Evolutionary conservation across 1,140 invertebrate genomes (phyloP), one percentile per base, ranked within the genome.

Genomic region (Laodelphax striatellus): DNA sequence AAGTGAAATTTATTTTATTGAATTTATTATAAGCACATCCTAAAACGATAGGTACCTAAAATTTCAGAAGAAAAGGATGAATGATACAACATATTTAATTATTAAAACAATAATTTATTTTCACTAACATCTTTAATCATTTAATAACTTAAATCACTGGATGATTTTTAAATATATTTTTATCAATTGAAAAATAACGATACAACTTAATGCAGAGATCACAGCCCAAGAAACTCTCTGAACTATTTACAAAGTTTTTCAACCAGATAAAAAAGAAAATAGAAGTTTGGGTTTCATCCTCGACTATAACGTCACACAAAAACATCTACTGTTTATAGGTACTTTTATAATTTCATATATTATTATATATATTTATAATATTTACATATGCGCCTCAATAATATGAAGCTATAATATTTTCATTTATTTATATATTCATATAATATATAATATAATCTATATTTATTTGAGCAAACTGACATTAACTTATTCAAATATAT

Each of bases 121-220:
- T 67, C 62, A 64, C 62, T 63, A 67, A 67, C 65, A 67, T 67
- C 64, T 67, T 67, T 65, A 67, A 63, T 65, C 61, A 67, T 65
- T 65, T 63, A 67, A 67, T 67, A 67, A 67, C 65, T 67, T 67
- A 67, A 66, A 67, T 67, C 65, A 67, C 65, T 67, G 65, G 63
- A 66, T 65, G 65, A 65, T 67, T 66, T 67, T 65, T 61, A 64
- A 63, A 63, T 66, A 63, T 67, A 60, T 65, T 66, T 65, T 67
- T 63, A 63, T 67, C 62, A 65, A 65, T 65, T 65, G 64, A 67
- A 67, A 67, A 67, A 65, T 66, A 66, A 66, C 63, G 65, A 66
- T 64, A 66, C 61, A 67, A 67, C 65, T 65, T 67, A 67, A 67
- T 67, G 65, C 65, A 67, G 65, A 67, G 65, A 67, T 67, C 65